Conservation (phyloP, 2,888 invertebrate species). For the Heliconius cydno region DNA sequence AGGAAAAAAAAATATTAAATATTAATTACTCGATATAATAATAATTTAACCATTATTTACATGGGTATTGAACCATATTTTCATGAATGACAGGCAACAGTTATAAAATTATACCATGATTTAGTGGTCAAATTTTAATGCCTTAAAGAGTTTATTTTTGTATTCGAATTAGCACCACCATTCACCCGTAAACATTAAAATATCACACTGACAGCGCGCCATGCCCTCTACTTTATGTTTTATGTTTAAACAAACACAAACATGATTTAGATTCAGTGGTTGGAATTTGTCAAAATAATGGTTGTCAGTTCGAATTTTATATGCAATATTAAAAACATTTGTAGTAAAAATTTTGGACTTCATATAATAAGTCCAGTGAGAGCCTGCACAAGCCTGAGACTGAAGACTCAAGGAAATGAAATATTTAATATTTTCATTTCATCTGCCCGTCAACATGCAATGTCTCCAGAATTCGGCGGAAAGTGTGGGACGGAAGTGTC, state of each 20-base stretch:
- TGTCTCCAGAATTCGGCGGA: too few species aligned
- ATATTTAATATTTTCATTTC: too few species aligned
- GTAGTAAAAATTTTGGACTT: too few species aligned
- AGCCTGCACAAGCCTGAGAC: too few species aligned
- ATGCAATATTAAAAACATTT: too few species aligned
- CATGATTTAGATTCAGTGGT: background rate
- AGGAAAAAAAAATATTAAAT: too few species aligned
- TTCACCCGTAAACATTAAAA: conserved; percentile 48
- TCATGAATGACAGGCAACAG: background rate
- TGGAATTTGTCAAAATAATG: background rate
- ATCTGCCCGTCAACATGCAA: too few species aligned
- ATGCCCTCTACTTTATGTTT: conserved; percentile 21
- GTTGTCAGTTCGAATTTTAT: background rate
- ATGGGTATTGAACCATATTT: background rate
- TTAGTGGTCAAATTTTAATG: background rate
- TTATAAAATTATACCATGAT: background rate
- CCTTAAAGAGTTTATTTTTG: background rate
- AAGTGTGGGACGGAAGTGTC: too few species aligned
- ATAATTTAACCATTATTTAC: too few species aligned
- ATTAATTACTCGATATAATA: too few species aligned
- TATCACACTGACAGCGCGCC: conserved; percentile 55
- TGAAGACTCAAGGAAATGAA: too few species aligned
- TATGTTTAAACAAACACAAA: conserved; percentile 18
- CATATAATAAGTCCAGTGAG: too few species aligned
- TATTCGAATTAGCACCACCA: conserved; percentile 31